A percentile compares a stretch with the other conserved stretches of the same genome.
Conservation (phyloP, 2,888 invertebrate species). For the Tetramorium bicarinatum region DNA sequence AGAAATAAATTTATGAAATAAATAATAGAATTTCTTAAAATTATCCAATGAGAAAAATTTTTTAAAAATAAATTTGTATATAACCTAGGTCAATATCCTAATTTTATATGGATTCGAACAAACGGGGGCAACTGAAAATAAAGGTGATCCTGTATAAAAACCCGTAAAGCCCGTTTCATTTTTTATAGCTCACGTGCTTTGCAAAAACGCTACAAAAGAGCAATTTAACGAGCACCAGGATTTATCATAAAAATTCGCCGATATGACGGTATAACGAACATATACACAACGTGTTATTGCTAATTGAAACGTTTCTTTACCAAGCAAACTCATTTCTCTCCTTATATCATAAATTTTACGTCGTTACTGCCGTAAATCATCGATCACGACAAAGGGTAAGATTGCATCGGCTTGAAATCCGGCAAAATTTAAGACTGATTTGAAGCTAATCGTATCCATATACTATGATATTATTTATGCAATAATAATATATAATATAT, state of each 20-base stretch:
- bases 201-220: slow-evolving; percentile 6
- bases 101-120: slow-evolving; percentile 13
- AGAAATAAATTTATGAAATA: background rate
- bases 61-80: background rate
- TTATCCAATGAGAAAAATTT: background rate
- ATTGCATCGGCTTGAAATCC: background rate
- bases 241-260: slow-evolving; percentile 31
- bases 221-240: slow-evolving; percentile 9
- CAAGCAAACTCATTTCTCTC: background rate
- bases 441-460: background rate
- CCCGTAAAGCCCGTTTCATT: slow-evolving; percentile 5
- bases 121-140: slow-evolving; percentile 3
- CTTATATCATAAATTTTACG: no score
- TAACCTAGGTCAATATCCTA: background rate
- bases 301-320: slow-evolving; percentile 23
- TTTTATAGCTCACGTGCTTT: background rate
- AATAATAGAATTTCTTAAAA: background rate
- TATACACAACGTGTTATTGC: slow-evolving; percentile 12
- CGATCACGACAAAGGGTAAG: background rate
- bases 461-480: background rate
- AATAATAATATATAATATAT: no score
- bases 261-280: slow-evolving; percentile 2
- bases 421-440: background rate
- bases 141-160: background rate
- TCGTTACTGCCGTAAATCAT: background rate